phyloP scores from a whole-genome alignment of 2,888 invertebrate genomes.

The Parelbella ahira region DNA sequence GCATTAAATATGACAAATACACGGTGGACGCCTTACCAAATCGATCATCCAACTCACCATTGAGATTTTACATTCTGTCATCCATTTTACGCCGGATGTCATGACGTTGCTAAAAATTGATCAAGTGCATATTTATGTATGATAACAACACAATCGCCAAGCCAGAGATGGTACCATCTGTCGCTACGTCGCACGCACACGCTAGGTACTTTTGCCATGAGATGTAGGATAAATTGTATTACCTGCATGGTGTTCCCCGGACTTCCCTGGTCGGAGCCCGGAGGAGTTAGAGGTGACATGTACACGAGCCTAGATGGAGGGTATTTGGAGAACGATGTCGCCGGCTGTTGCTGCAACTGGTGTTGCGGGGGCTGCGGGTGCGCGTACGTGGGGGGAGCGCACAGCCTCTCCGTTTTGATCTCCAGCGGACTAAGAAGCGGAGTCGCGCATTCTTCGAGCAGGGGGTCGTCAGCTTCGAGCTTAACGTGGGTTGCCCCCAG shows the following conservation, averaged over 20 bases:
- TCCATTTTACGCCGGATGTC: slow-evolving; percentile 26
- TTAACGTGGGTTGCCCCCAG: slow-evolving; percentile 86
- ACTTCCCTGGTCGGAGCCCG: slow-evolving; percentile 93
- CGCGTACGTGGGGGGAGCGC: slow-evolving; percentile 78
- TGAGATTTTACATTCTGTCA: slow-evolving; percentile 30
- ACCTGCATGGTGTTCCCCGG: slow-evolving; percentile 85
- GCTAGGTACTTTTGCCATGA: slow-evolving; percentile 38
- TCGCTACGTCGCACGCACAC: slow-evolving; percentile 49
- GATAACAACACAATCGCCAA: slow-evolving; percentile 45
- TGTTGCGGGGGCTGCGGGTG: slow-evolving; percentile 43
- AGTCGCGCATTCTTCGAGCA: slow-evolving; percentile 83
- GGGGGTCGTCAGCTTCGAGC: slow-evolving; percentile 84
- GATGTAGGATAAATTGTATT: slow-evolving; percentile 26
- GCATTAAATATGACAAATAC: slow-evolving; percentile 34
- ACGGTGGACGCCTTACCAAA: slow-evolving; percentile 36
- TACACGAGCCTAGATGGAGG: slow-evolving; percentile 82
- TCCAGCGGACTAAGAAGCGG: slow-evolving; percentile 89
- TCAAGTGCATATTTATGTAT: slow-evolving; percentile 21
- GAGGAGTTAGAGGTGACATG: slow-evolving; percentile 92
- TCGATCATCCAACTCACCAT: slow-evolving; percentile 33
- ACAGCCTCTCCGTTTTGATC: slow-evolving; percentile 87
- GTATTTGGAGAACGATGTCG: slow-evolving; percentile 64
- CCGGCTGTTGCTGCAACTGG: slow-evolving; percentile 54
- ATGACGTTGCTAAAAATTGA: slow-evolving; percentile 36
- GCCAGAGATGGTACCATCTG: slow-evolving; percentile 66